phyloP scores from a whole-genome alignment of 2,888 invertebrate genomes.

The Cylindroiulus punctatus region DNA sequence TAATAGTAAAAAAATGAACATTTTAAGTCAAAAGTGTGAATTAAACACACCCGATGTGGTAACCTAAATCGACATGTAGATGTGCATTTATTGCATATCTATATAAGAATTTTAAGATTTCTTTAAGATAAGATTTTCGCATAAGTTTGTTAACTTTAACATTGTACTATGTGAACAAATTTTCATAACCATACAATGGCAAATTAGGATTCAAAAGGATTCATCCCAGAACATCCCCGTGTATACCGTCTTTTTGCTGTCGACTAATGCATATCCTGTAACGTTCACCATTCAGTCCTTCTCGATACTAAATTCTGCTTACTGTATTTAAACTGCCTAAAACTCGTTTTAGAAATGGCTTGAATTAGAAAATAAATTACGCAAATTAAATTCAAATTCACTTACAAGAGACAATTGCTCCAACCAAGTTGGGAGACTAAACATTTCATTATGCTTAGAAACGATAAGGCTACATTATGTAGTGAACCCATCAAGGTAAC shows the following conservation, averaged over 20 bases:
- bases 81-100: slow-evolving; percentile 51
- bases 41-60: not conserved
- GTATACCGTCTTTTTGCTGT: not conserved
- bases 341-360: not conserved
- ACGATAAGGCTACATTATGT: not conserved
- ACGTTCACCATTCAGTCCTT: slow-evolving; percentile 9
- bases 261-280: slow-evolving; percentile 6
- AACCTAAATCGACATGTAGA: not conserved
- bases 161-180: slow-evolving; percentile 33
- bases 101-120: slow-evolving; percentile 34
- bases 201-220: slow-evolving; percentile 9
- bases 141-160: slow-evolving; percentile 32
- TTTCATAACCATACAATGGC: not conserved
- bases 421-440: slow-evolving; percentile 23
- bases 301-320: not conserved
- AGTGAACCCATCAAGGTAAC: not conserved
- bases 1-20: not conserved
- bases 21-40: not conserved
- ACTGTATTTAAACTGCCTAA: not conserved
- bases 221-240: not conserved
- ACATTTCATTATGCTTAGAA: slow-evolving; percentile 26
- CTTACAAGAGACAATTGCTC: not conserved
- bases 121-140: slow-evolving; percentile 43
- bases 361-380: slow-evolving; percentile 20
- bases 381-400: slow-evolving; percentile 11